Conservation (phyloP, 2,888 invertebrate species). For the Polyommatus icarus region DNA sequence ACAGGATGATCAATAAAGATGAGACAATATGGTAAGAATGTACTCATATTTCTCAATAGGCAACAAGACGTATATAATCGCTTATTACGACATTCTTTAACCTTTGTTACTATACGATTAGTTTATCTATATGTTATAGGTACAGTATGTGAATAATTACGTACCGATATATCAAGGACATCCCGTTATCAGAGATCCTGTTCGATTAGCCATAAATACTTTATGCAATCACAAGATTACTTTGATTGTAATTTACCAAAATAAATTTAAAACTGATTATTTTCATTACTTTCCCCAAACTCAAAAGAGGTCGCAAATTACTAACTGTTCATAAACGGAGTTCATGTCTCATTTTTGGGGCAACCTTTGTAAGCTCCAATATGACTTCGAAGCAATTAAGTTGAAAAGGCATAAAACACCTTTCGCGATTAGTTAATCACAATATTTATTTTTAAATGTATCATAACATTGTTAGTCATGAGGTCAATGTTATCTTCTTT, state of each 20-base stretch:
- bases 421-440: neutral
- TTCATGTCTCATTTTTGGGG: neutral
- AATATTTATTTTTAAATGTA: conserved; percentile 2
- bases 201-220: conserved; percentile 32
- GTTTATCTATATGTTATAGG: conserved; percentile 5
- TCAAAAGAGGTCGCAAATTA: neutral
- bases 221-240: conserved; percentile 23
- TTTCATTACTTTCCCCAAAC: neutral
- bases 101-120: conserved; percentile 20
- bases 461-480: conserved; percentile 12
- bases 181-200: conserved; percentile 45
- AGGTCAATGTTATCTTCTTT: conserved; percentile 9
- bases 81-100: neutral
- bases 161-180: conserved; percentile 43
- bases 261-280: neutral
- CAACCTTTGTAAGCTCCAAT: neutral
- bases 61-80: neutral
- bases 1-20: neutral
- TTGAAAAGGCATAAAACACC: neutral
- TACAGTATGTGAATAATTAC: conserved; percentile 24
- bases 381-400: neutral
- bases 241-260: conserved; percentile 5
- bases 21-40: neutral
- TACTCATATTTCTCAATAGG: conserved; percentile 4
- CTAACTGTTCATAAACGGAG: neutral